These are phyloP conservation scores for Amphiduros pacificus DNA, from an alignment of 2,888 invertebrate species.

Conservation along the genomic window DNA sequence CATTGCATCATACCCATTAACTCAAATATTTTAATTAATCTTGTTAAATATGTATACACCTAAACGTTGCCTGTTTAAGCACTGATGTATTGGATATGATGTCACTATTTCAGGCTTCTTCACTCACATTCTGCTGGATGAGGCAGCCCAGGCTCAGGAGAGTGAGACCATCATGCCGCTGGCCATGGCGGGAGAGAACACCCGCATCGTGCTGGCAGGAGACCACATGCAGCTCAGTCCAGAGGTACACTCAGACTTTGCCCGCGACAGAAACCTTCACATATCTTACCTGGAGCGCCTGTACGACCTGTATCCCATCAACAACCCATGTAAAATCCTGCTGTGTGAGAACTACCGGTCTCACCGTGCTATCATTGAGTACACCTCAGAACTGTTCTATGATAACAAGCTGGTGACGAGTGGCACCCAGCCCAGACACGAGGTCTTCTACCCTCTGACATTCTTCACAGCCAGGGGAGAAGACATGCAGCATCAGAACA, in stretches of 20 bases:
- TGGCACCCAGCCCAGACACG: conserved; percentile 62
- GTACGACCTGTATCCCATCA: conserved; percentile 73
- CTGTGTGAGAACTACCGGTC: conserved; percentile 82
- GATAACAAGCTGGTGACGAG: conserved; percentile 70
- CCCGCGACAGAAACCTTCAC: conserved; percentile 55
- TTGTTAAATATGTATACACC: neutral
- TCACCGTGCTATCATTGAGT: conserved; percentile 78
- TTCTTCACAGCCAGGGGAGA: conserved; percentile 80
- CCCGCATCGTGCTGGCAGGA: conserved; percentile 79
- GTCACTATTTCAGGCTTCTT: conserved; percentile 64
- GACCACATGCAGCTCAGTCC: conserved; percentile 84
- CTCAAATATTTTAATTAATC: neutral
- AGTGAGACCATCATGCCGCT: conserved; percentile 82
- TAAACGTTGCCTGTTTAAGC: neutral
- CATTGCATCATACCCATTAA: too few relatives aligned
- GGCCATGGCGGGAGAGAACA: conserved; percentile 72
- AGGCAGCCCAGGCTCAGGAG: conserved; percentile 85
- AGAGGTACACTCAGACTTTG: conserved; percentile 72
- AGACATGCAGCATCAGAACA: conserved; percentile 73
- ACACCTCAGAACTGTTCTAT: conserved; percentile 81
- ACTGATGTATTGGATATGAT: too few relatives aligned
- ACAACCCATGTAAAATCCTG: conserved; percentile 77
- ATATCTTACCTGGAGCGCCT: conserved; percentile 77
- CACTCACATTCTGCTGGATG: conserved; percentile 82
- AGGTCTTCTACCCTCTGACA: conserved; percentile 67